phyloP scores from a whole-genome alignment of 53 echinoderm and acorn worm species.

The Echinarachnius parma region DNA sequence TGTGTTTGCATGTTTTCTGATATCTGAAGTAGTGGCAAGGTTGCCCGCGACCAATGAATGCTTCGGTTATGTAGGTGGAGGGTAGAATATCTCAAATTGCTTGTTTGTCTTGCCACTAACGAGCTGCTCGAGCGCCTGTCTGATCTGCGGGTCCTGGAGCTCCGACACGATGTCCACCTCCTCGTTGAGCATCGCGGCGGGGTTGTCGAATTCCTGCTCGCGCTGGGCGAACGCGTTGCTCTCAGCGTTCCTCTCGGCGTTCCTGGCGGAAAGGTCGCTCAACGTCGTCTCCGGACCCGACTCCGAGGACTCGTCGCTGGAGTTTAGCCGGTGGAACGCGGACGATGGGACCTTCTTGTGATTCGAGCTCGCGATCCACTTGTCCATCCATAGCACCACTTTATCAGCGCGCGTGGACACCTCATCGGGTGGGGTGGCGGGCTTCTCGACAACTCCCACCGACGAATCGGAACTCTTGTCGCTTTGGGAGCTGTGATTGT shows the following conservation, averaged over 20 bases:
- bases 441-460: background rate
- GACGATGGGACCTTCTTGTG: background rate
- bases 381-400: constrained; percentile 30
- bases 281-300: too few relatives aligned
- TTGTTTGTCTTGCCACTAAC: too few relatives aligned
- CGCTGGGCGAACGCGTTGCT: constrained; percentile 21
- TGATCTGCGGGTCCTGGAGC: constrained; percentile 22
- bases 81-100: too few relatives aligned
- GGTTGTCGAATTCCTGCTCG: constrained; percentile 14
- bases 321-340: background rate
- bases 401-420: constrained; percentile 27
- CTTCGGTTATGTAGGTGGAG: too few relatives aligned
- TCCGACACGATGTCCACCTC: constrained; percentile 29
- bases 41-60: too few relatives aligned
- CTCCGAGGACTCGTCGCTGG: background rate
- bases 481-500: background rate
- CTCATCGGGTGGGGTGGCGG: constrained; percentile 12
- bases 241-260: constrained; percentile 9
- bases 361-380: constrained; percentile 3
- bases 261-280: constrained; percentile 3
- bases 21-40: too few relatives aligned
- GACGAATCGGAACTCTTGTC: constrained; percentile 15
- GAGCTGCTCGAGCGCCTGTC: constrained; percentile 19
- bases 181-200: constrained; percentile 22
- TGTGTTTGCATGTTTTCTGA: too few relatives aligned